Evolutionary conservation across 2,888 invertebrate species (phyloP), one percentile per base, ranked within the genome.

Genomic region (Ceraclea dissimilis): DNA sequence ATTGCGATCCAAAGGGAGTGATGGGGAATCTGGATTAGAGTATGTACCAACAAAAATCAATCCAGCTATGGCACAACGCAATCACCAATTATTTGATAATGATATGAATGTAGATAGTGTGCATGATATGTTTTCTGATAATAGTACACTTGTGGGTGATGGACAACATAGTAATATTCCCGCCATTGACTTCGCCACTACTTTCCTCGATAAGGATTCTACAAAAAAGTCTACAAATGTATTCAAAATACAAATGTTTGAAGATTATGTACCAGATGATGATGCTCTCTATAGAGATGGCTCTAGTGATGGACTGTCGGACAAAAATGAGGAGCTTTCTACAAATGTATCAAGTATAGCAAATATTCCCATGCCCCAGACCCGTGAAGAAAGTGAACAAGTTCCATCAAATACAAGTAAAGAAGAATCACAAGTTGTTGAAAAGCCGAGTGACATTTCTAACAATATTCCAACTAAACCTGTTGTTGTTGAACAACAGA

Each of bases 11-110:
- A 57, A 57, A 6, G 50, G 43, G 2, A 51, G 22, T 17, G 49
- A 49, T n/a, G n/a, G 22, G 2, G 50, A 57, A 2, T 33, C 50
- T n/a, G 33, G 39, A 1, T n/a, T 69, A 66, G 78, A 78, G 65
- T 78, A 78, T 70, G 72, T 78, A 16, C 78, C 78, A 13, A 76
- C 76, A 17, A 75, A 69, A 62, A 64, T 76, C 57, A 74, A 74
- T 51, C 70, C 61, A 1, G 60, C 71, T 18, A 69, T 70, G 56
- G 71, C 73, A n/a, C 74, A 74, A 61, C 70, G 69, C 61, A 77
- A 76, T 62, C 76, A 77, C 60, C 74, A 76, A 64, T 71, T 74
- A 58, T 78, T 78, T 48, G 49, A 44, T 11, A 50, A 20, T 22
- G 57, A 57, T 46, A 22, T 33, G 8, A 43, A 52, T 13, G 75